Conservation (phyloP, 2,797 vertebrate species). For the Allobates femoralis region DNA sequence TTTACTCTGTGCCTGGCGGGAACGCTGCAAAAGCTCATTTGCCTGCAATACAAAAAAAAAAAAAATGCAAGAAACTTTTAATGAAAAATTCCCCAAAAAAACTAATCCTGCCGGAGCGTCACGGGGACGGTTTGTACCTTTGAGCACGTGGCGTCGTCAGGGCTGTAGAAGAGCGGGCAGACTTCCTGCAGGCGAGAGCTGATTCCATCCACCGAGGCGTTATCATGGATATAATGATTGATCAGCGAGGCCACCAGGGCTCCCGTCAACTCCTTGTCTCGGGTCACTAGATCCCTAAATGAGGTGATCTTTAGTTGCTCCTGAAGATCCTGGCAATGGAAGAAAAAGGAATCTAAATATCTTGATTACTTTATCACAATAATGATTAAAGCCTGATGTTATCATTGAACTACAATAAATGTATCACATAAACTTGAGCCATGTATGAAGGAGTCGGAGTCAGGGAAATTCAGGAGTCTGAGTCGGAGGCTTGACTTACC, state of each 20-base stretch:
- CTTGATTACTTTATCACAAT: no score
- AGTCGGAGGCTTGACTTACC: no score
- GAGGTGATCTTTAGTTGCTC: slow-evolving; percentile 90
- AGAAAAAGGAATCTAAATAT: neutral
- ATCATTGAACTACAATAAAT: no score
- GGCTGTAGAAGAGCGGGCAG: slow-evolving; percentile 94
- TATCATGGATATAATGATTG: slow-evolving; percentile 96
- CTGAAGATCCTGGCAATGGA: slow-evolving; percentile 86
- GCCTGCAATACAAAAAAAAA: slow-evolving; percentile 77
- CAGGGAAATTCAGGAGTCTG: no score
- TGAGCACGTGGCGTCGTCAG: slow-evolving; percentile 93
- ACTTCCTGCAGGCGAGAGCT: slow-evolving; percentile 91
- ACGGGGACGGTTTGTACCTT: slow-evolving; percentile 80
- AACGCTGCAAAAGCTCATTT: slow-evolving; percentile 93
- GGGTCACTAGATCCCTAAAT: slow-evolving; percentile 93
- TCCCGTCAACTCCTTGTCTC: slow-evolving; percentile 90
- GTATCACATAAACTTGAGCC: no score
- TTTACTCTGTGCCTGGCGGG: slow-evolving; percentile 92
- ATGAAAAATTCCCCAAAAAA: neutral
- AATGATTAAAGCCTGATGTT: no score
- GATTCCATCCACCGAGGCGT: slow-evolving; percentile 91
- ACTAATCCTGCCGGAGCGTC: no score
- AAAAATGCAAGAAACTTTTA: neutral
- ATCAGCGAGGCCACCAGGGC: slow-evolving; percentile 93
- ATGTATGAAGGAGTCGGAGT: no score